Evolutionary conservation across 2,113 vertebrate species (phyloP), one percentile per base, ranked within the genome.

Genomic region (Gallinago media): DNA sequence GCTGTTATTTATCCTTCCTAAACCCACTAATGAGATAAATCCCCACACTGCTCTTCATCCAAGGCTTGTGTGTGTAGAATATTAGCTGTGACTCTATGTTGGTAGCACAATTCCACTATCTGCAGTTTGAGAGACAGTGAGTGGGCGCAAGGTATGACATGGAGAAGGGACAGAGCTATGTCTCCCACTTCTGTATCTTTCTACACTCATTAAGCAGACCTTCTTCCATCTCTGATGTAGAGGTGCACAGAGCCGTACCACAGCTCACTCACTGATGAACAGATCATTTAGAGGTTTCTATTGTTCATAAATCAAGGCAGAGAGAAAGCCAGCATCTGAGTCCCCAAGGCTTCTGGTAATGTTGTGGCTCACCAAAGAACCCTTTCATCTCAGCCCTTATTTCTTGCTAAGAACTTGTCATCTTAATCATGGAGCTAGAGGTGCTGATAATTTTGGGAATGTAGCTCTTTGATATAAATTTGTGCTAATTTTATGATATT

Each of bases 401-500:
- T 91, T 92, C 74, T 85, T 70, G 18, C 58, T 78, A 21, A 74
- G 50, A 81, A 36, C n/a, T 63, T 32, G 15, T 17, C 29, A 7
- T 8, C 56, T 52, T 72, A 44, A 62, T 76, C n/a, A 10, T 5
- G 61, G 68, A 94, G 29, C 72, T 74, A 58, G 68, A 88, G 32
- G n/a, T 86, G 47, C 52, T 1, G 4, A 65, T 79, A 68, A 79
- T 85, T 92, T 93, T 16, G 32, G n/a, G 8, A 88, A 70, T 44
- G 44, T 59, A 29, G 15, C 42, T 71, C 56, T 91, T 89, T 56
- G 31, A 25, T 82, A 82, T 36, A 85, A 92, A 49, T 67, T 72
- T 38, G 36, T 83, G 36, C 73, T 90, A 88, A 76, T 85, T 93
- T 76, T 93, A 56, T 89, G 49, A 19, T 73, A 68, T 73, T 94